phyloP scores from a whole-genome alignment of 1,140 invertebrate species.

The Sminthurides bifidus region DNA sequence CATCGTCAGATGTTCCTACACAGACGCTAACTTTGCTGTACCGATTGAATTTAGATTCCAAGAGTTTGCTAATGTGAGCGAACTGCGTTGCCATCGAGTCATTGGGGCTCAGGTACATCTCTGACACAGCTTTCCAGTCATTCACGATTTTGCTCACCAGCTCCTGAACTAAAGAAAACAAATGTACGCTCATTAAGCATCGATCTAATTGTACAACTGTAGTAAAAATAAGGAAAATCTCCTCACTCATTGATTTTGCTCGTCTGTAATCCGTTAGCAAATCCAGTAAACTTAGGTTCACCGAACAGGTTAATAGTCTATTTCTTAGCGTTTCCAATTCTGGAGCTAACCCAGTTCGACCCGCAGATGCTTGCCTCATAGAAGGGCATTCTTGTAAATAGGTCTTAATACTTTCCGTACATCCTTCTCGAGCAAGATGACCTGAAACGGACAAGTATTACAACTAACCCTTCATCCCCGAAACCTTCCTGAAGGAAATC shows the following conservation, averaged over 20 bases:
- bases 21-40: too few relatives aligned
- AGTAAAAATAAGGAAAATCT: not conserved
- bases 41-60: slow-evolving; percentile 2
- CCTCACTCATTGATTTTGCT: slow-evolving; percentile 1
- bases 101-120: not conserved
- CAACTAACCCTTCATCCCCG: too few relatives aligned
- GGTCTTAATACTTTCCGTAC: not conserved
- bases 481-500: not conserved
- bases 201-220: not conserved
- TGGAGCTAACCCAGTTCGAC: not conserved
- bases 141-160: not conserved
- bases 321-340: not conserved
- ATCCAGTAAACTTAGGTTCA: not conserved
- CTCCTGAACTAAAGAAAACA: not conserved
- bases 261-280: not conserved
- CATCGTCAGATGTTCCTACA: too few relatives aligned
- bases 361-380: not conserved
- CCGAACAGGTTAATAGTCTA: not conserved
- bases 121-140: not conserved
- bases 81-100: slow-evolving; percentile 1
- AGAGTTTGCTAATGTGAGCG: not conserved
- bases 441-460: not conserved
- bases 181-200: not conserved
- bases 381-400: not conserved
- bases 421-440: not conserved